Evolutionary conservation across 2,113 vertebrate species (phyloP).

Genomic region (Crotophaga sulcirostris): DNA sequence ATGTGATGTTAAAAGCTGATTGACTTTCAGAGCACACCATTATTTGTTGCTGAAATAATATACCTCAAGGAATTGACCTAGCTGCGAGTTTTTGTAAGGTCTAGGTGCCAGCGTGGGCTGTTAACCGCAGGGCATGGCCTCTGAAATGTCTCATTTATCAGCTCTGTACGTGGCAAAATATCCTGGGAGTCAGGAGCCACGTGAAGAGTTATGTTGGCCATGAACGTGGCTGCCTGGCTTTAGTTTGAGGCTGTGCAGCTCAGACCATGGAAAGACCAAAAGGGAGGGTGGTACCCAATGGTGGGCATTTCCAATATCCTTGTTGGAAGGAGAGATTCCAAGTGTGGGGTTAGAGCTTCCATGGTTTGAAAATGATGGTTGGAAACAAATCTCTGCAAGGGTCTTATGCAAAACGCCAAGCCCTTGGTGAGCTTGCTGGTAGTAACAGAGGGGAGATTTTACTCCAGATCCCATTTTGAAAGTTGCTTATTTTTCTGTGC

Average conservation of each 20-base stretch:
- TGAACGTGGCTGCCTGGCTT: neutral
- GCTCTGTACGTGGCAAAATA: neutral
- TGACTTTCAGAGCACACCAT: neutral
- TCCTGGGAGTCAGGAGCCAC: accelerated
- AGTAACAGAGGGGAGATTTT: neutral
- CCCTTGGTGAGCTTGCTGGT: neutral
- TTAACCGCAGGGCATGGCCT: neutral
- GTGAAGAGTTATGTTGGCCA: accelerated
- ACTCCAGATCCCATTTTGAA: neutral
- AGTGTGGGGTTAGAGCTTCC: neutral
- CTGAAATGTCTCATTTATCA: neutral
- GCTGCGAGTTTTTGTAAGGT: neutral
- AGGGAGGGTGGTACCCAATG: neutral
- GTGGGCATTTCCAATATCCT: neutral
- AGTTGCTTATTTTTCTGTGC: neutral
- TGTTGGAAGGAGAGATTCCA: neutral
- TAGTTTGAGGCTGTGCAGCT: neutral
- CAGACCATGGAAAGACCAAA: neutral
- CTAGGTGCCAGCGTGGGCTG: neutral
- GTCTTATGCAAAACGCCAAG: neutral
- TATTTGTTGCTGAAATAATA: neutral
- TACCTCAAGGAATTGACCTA: neutral
- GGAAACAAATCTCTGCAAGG: neutral
- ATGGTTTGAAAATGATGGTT: neutral
- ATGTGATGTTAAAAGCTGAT: neutral